Percentiles rank a stretch among this genome's conserved stretches.
Evolutionary conservation across 2,113 vertebrate genomes (phyloP).

Genomic region (Brevimyrus niger): DNA sequence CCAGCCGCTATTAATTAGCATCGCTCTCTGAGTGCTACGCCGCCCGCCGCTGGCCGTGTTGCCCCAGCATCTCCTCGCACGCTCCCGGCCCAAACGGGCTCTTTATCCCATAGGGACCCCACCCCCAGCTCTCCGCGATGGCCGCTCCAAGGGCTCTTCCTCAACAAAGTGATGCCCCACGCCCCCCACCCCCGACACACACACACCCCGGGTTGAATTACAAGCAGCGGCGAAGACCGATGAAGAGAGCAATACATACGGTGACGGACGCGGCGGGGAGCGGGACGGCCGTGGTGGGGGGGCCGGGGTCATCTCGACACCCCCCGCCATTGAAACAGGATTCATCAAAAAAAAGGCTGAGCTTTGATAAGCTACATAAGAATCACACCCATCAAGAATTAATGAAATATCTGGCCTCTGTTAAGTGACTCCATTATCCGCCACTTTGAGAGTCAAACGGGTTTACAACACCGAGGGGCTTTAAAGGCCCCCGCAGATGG

Average conservation of each 20-base stretch:
- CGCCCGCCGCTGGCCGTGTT: not conserved
- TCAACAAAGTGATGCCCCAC: not conserved
- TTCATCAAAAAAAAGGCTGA: not conserved
- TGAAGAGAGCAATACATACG: not conserved
- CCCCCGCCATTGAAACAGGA: not conserved
- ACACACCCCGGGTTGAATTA: not conserved
- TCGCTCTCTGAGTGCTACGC: constrained; percentile 12
- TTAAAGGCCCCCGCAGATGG: not conserved
- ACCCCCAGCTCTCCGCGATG: not conserved
- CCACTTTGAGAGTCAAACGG: not conserved
- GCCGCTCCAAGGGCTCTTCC: not conserved
- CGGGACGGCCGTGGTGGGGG: not conserved
- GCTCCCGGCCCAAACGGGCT: not conserved
- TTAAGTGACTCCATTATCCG: constrained; percentile 13
- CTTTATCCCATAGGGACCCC: not conserved
- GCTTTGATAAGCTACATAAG: not conserved
- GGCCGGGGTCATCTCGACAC: not conserved
- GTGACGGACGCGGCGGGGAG: not conserved
- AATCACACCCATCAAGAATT: constrained; percentile 3
- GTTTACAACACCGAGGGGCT: not conserved
- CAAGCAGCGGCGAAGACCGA: not conserved
- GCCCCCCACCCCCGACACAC: too few species aligned
- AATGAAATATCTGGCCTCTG: constrained; percentile 2
- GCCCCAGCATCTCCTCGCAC: not conserved
- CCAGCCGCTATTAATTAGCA: constrained; percentile 11